Evolutionary conservation across 2,113 vertebrate species (phyloP).

Genomic region (Spizaetus ornatus): DNA sequence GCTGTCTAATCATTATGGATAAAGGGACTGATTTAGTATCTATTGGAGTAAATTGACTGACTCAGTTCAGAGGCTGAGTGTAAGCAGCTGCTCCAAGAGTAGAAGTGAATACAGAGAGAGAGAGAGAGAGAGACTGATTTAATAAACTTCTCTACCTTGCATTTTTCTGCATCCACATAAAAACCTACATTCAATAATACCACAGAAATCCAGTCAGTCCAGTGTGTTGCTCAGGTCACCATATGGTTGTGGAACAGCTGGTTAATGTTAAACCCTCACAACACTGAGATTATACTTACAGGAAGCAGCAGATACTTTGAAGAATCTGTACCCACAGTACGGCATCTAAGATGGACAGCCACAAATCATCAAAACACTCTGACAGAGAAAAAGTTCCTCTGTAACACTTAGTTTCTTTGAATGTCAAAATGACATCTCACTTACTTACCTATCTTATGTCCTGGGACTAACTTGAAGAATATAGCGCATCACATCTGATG

Average conservation of each 20-base stretch:
- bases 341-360: background rate
- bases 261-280: conserved; percentile 6
- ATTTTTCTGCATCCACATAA: background rate
- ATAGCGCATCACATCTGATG: background rate
- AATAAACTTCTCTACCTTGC: background rate
- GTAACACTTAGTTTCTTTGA: background rate
- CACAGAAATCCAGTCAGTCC: background rate
- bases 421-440: background rate
- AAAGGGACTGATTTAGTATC: conserved; percentile 1
- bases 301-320: background rate
- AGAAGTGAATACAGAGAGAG: background rate
- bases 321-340: background rate
- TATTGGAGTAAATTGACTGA: background rate
- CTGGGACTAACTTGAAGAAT: background rate
- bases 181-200: background rate
- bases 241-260: conserved; percentile 18
- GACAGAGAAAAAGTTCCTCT: background rate
- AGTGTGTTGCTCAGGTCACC: background rate
- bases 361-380: background rate
- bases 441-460: background rate
- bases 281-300: background rate
- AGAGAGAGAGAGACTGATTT: background rate
- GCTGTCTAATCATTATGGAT: background rate
- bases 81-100: conserved; percentile 1
- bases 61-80: background rate